Evolutionary conservation across 2,888 invertebrate genomes (phyloP), one percentile per base, ranked within the genome.

Genomic region (Dorcus hopei): DNA sequence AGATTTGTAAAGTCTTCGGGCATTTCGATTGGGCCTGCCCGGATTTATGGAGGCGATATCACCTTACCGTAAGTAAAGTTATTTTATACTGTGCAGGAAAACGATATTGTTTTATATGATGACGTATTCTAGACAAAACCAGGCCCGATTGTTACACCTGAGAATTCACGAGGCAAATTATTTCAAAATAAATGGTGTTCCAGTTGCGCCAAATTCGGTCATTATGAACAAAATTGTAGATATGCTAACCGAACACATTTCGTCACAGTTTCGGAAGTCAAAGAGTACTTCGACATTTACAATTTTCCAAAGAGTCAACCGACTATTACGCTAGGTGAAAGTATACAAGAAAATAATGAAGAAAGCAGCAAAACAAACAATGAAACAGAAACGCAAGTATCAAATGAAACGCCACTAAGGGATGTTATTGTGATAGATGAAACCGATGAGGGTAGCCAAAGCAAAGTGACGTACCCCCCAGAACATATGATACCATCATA

Each of bases 31-130:
- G 80, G 19, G 79, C 80, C 71, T 91, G 90, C 68, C 90, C 90
- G 0, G 90, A 90, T 76, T 77, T 85, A 43, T 91, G 90, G 90
- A 83, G 90, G 51, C 81, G 89, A 57, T 90, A 89, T 77, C 88
- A 89, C 73, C 83, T 86, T 63, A 90, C 89, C 62, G 90, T 86
- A 80, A 80, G 74, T 74, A 26, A n/a, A 41, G 23, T 26, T 47
- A 26, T 4, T 47, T 48, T 50, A 14, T 14, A 14, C 14, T 43
- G 50, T 47, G 33, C 23, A 33, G 38, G 14, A 45, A 5, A 23
- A 48, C 9, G 14, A 3, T 6, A 16, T 26, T 49, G 9, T n/a
- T 16, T 23, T 38, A 11, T 49, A n/a, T 8, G 11, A 19, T 19
- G 19, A 19, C 8, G 26, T 33, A 49, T 61, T 72, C 3, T 40